Evolutionary conservation across 2,797 vertebrate genomes (phyloP).

Genomic region (Pristis pectinata): DNA sequence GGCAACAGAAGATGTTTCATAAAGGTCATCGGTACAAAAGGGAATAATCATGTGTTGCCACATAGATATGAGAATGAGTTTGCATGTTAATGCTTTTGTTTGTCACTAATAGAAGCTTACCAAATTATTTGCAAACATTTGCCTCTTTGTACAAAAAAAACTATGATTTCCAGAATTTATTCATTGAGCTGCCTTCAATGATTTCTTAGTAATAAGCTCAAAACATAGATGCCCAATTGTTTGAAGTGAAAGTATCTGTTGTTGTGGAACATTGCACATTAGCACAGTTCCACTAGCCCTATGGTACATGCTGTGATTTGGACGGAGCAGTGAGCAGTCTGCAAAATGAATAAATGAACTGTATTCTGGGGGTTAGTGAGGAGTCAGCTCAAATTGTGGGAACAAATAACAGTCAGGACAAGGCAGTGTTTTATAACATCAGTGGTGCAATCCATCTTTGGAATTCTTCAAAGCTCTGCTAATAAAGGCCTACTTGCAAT

Average conservation of each 20-base stretch:
- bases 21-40: conserved; percentile 38
- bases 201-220: conserved; percentile 45
- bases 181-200: conserved; percentile 52
- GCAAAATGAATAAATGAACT: conserved; percentile 46
- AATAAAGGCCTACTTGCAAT: conserved; percentile 50
- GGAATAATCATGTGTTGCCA: conserved; percentile 41
- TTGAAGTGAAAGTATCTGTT: conserved; percentile 47
- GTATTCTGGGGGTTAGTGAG: conserved; percentile 52
- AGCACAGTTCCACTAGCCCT: conserved; percentile 48
- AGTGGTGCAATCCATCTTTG: conserved; percentile 49
- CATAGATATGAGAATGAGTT: conserved; percentile 39
- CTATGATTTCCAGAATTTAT: conserved; percentile 54
- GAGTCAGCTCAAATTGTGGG: conserved; percentile 52
- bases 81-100: conserved; percentile 43
- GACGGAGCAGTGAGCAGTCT: conserved; percentile 43
- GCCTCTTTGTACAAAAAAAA: conserved; percentile 48
- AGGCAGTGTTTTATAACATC: conserved; percentile 53
- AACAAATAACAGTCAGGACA: conserved; percentile 52
- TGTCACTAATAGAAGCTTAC: conserved; percentile 46
- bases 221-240: conserved; percentile 56
- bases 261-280: conserved; percentile 47
- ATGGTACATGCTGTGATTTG: conserved; percentile 48
- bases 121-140: conserved; percentile 49
- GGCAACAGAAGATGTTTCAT: conserved; percentile 37
- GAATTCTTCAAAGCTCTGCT: conserved; percentile 51